These are phyloP conservation scores for Neosilurus mollespiculum DNA, from an alignment of 2,797 vertebrate genomes.

Conservation along the genomic window DNA sequence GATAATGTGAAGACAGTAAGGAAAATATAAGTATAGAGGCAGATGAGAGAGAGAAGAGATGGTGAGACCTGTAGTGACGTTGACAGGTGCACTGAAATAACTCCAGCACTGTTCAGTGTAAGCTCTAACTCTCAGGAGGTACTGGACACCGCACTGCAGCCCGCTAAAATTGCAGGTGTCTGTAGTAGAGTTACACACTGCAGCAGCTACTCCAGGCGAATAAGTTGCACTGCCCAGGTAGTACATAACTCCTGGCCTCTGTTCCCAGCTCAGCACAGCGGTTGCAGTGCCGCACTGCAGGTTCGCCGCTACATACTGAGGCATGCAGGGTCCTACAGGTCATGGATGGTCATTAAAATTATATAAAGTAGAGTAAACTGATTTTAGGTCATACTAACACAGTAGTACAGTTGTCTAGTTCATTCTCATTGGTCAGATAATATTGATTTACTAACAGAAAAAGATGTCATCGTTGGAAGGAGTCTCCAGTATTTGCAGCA, in stretches of 20 bases:
- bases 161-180: slow-evolving; percentile 64
- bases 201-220: slow-evolving; percentile 34
- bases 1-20: not conserved
- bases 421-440: not conserved
- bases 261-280: slow-evolving; percentile 68
- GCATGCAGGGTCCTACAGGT: slow-evolving; percentile 72
- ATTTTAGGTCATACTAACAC: not conserved
- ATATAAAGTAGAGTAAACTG: not conserved
- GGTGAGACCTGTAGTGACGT: slow-evolving; percentile 48
- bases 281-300: slow-evolving; percentile 63
- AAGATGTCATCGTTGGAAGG: not conserved
- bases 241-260: slow-evolving; percentile 53
- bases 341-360: not conserved
- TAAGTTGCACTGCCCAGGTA: slow-evolving; percentile 64
- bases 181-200: slow-evolving; percentile 67
- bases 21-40: not conserved
- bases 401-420: not conserved
- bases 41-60: not conserved
- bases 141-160: slow-evolving; percentile 68
- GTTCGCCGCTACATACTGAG: slow-evolving; percentile 62
- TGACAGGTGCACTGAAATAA: slow-evolving; percentile 59
- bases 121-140: slow-evolving; percentile 67
- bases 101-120: slow-evolving; percentile 62
- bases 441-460: not conserved
- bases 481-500: not conserved